Percentiles rank a stretch among this genome's conserved stretches.
phyloP scores from a whole-genome alignment of 2,888 invertebrate genomes.

The Erebia aethiops region DNA sequence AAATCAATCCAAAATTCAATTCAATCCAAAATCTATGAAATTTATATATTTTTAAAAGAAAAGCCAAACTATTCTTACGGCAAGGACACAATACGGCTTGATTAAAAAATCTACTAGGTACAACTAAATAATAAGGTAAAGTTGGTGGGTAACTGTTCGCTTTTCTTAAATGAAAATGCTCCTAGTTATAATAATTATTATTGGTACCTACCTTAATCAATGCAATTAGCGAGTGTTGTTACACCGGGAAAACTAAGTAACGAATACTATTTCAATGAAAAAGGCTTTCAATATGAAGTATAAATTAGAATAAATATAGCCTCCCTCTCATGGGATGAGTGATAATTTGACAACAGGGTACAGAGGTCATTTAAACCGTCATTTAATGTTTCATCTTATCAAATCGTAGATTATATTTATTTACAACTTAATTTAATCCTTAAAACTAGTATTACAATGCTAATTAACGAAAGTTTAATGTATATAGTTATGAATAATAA shows the following conservation, averaged over 20 bases:
- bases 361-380: conserved; percentile 9
- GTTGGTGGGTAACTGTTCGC: too few species aligned
- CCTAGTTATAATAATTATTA: too few species aligned
- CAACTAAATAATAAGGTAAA: too few species aligned
- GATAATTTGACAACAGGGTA: not conserved
- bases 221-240: too few species aligned
- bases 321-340: not conserved
- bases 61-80: too few species aligned
- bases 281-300: not conserved
- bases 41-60: too few species aligned
- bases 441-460: conserved; percentile 71
- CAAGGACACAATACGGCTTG: too few species aligned
- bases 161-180: too few species aligned
- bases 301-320: conserved; percentile 2
- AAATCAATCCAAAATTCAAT: too few species aligned
- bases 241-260: not conserved
- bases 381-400: conserved; percentile 37
- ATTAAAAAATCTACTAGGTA: too few species aligned
- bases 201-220: too few species aligned
- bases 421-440: conserved; percentile 74
- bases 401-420: conserved; percentile 58
- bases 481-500: conserved; percentile 76
- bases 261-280: not conserved
- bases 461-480: conserved; percentile 74
- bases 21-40: too few species aligned